Conservation (phyloP, 2,113 vertebrate genomes). For the Festucalex cinctus region DNA sequence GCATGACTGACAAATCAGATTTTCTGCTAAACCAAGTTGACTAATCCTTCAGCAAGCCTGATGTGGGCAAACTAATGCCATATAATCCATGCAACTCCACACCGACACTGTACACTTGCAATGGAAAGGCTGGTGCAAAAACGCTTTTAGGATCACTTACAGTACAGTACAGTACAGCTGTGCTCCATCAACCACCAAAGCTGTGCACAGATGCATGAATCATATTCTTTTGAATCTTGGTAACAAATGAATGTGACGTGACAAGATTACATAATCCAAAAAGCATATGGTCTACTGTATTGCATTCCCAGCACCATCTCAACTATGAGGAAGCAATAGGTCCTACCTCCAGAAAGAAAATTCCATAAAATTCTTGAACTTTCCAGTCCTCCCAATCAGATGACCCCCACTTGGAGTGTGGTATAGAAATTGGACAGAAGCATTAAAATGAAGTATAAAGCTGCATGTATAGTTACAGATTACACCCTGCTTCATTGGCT, state of each 20-base stretch:
- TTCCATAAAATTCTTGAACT: too few species aligned
- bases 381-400: too few species aligned
- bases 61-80: slow-evolving; percentile 10
- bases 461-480: too few species aligned
- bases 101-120: background rate
- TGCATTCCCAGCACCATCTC: background rate
- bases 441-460: too few species aligned
- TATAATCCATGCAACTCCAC: slow-evolving; percentile 3
- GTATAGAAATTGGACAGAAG: too few species aligned
- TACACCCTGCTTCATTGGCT: too few species aligned
- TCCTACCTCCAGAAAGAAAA: too few species aligned
- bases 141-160: slow-evolving; percentile 1
- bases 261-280: background rate
- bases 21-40: slow-evolving; percentile 1
- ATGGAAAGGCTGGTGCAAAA: background rate
- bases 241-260: background rate
- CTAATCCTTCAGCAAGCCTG: slow-evolving; percentile 7
- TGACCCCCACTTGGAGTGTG: too few species aligned
- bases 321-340: too few species aligned
- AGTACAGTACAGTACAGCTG: background rate
- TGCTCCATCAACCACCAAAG: background rate
- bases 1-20: slow-evolving; percentile 4
- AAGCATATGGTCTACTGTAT: background rate
- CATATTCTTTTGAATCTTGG: background rate
- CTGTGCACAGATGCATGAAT: background rate